These are phyloP conservation scores for Pyrocoelia pectoralis DNA, from an alignment of 2,888 invertebrate genomes.

Conservation along the genomic window DNA sequence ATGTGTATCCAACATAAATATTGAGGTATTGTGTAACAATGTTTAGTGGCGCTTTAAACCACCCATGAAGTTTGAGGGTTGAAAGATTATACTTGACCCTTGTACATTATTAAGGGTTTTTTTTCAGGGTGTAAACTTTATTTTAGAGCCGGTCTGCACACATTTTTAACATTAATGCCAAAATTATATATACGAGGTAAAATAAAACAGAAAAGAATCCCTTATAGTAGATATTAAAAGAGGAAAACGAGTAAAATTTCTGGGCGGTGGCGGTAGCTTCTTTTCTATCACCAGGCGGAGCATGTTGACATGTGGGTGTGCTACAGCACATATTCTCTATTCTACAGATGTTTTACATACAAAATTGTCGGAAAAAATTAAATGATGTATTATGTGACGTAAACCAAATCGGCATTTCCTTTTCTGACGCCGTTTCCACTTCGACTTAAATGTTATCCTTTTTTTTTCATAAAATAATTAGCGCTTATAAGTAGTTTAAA, in stretches of 20 bases:
- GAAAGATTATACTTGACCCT: conserved; percentile 20
- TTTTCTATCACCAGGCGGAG: conserved; percentile 36
- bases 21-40: conserved; percentile 44
- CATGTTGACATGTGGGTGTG: conserved; percentile 41
- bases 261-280: conserved; percentile 33
- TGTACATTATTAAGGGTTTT: too few relatives aligned
- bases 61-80: conserved; percentile 36
- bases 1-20: conserved; percentile 39
- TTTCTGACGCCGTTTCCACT: background rate
- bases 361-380: conserved; percentile 12
- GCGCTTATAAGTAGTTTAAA: too few relatives aligned
- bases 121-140: background rate
- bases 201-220: too few relatives aligned
- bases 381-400: conserved; percentile 17
- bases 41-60: conserved; percentile 43
- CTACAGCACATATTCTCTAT: conserved; percentile 13
- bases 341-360: conserved; percentile 21
- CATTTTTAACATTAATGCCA: too few relatives aligned
- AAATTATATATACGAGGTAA: too few relatives aligned
- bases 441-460: background rate
- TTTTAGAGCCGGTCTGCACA: background rate
- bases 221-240: background rate
- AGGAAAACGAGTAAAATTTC: conserved; percentile 10
- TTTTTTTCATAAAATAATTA: background rate
- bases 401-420: conserved; percentile 6